Evolutionary conservation across 2,888 invertebrate species (phyloP), one percentile per base, ranked within the genome.

Genomic region (Drosophila melanosoma): DNA sequence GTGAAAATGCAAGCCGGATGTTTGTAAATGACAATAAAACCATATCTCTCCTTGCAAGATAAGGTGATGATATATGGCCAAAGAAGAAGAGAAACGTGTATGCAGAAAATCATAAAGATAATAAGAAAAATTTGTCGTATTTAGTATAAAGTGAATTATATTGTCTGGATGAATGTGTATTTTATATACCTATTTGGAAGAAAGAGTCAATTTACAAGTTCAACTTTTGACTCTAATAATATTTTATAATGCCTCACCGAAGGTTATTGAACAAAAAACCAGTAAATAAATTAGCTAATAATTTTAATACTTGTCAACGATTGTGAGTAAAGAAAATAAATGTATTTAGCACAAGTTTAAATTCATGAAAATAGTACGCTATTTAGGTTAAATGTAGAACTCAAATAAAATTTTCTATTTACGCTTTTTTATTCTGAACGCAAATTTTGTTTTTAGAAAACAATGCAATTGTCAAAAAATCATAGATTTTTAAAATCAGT

Each of bases 1-100:
- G 62, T 71, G 52, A 70, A 75, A 58, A 64, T 64, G 72, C 54
- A 59, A 80, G 53, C 64, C 79, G 75, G 79, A 69, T 79, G 70
- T 59, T 48, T 42, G 54, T 33, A 12, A 26, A 51, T 74, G 75
- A 65, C 79, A 65, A 65, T 57, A 36, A 69, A 63, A 63, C 17
- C 59, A 72, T 8, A 48, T 6, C 48, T 40, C 64, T 40, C 64
- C 54, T 52, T 40, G 29, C 17, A 45, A 32, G 23, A 56, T 76
- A 32, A 26, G 15, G 17, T 15, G 32, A 58, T 23, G 67, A 54
- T 26, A 33, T 32, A 54, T 45, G 35, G 17, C 20, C 3, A 15
- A 15, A 36, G 17, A 23, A 11, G 15, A 20, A 32, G 26, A 40
- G n/a, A n/a, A 33, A 33, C 7, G 15, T 26, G 2, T 35, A 10